Percentiles rank a stretch among this genome's conserved stretches.
These are phyloP conservation scores for Coracopsis vasa DNA, from an alignment of 2,113 vertebrate genomes.

Conservation along the genomic window DNA sequence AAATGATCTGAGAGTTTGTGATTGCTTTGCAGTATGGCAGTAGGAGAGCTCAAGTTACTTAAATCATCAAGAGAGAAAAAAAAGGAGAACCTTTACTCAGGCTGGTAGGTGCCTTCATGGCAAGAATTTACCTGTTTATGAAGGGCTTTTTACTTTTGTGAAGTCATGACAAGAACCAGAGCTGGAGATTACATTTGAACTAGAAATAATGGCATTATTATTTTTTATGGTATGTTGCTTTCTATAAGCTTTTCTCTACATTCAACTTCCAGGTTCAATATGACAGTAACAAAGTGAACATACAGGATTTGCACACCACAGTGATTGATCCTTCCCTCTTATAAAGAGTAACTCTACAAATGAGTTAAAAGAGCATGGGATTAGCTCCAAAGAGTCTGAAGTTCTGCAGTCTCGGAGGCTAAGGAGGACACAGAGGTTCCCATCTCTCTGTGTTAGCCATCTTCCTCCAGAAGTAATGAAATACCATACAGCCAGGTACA, in stretches of 20 bases:
- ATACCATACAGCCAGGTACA: background rate
- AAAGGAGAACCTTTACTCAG: background rate
- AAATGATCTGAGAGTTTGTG: background rate
- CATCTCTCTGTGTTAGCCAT: background rate
- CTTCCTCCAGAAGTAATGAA: background rate
- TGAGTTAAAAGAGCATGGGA: background rate
- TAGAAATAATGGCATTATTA: background rate
- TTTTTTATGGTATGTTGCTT: background rate
- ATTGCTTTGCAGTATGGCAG: background rate
- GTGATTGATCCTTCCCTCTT: background rate
- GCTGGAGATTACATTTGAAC: background rate
- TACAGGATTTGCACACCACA: background rate
- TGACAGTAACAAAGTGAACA: background rate
- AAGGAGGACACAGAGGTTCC: background rate
- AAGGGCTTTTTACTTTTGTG: background rate
- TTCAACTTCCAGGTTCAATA: background rate
- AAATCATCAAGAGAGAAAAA: background rate
- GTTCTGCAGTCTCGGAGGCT: background rate
- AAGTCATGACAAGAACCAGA: background rate
- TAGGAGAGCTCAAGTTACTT: background rate
- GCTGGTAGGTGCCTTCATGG: background rate
- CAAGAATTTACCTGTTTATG: background rate
- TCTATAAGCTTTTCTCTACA: background rate
- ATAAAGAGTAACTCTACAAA: background rate
- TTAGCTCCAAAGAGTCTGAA: background rate